Conservation (phyloP, 2,797 vertebrate species). For the Rhinophrynus dorsalis region DNA sequence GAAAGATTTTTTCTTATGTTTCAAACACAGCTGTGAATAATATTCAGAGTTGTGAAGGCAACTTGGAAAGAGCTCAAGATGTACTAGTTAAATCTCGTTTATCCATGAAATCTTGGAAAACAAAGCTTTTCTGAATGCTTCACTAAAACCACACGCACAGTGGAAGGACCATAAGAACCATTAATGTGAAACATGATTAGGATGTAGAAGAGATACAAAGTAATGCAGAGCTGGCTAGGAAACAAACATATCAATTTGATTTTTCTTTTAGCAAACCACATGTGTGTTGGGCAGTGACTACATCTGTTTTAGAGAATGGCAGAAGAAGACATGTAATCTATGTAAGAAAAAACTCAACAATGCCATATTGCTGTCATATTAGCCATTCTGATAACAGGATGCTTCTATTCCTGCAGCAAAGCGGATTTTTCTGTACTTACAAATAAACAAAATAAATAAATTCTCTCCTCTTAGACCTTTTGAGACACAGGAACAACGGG, state of each 20-base stretch:
- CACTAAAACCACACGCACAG: constrained; percentile 25
- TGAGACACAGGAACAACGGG: no score
- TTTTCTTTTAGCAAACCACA: background rate
- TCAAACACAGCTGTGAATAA: constrained; percentile 48
- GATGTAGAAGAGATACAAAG: constrained; percentile 10
- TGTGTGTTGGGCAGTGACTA: background rate
- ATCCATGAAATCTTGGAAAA: constrained; percentile 53
- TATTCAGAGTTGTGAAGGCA: constrained; percentile 39
- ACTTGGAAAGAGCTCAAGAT: constrained; percentile 46
- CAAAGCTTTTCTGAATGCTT: constrained; percentile 44
- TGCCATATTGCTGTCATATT: no score
- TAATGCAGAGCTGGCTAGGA: background rate
- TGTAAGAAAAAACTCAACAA: no score
- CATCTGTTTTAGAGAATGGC: no score
- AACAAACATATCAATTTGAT: background rate
- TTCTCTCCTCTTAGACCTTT: no score
- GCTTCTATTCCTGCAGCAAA: no score
- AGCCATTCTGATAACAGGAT: no score
- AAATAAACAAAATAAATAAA: no score
- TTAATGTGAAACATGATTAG: constrained; percentile 43
- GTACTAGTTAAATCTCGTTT: constrained; percentile 30
- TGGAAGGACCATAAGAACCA: constrained; percentile 34
- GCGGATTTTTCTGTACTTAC: no score
- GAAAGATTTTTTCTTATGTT: constrained; percentile 11
- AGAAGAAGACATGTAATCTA: no score